phyloP scores from a whole-genome alignment of 2,888 invertebrate genomes.

The Clepsis dumicolana region DNA sequence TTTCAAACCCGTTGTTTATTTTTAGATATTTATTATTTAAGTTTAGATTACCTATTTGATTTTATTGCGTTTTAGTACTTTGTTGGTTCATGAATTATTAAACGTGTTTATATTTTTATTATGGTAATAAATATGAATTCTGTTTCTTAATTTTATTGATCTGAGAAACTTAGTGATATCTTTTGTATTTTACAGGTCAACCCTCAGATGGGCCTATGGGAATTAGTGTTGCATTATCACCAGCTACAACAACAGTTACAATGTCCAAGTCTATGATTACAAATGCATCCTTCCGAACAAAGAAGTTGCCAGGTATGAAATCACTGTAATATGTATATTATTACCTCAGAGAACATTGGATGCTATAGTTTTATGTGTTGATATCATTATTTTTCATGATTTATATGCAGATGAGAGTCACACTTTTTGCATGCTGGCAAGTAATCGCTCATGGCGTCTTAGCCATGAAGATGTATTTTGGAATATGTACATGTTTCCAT shows the following conservation, averaged over 20 bases:
- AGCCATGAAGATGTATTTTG: slow-evolving; percentile 58
- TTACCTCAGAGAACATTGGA: neutral
- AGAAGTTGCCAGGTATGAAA: slow-evolving; percentile 95
- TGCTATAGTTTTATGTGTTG: slow-evolving; percentile 10
- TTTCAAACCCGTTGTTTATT: too few species aligned
- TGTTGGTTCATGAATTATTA: too few species aligned
- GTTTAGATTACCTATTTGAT: too few species aligned
- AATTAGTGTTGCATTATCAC: slow-evolving; percentile 91
- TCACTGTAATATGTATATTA: neutral
- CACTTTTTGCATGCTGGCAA: slow-evolving; percentile 65
- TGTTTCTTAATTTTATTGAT: too few species aligned
- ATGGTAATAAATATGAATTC: slow-evolving; percentile 7
- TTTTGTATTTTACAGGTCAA: slow-evolving; percentile 85
- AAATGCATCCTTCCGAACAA: slow-evolving; percentile 98
- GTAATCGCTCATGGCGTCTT: slow-evolving; percentile 63
- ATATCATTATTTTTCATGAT: slow-evolving; percentile 50
- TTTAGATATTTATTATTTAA: too few species aligned
- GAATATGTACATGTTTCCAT: slow-evolving; percentile 53
- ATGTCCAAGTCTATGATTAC: slow-evolving; percentile 98
- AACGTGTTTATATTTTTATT: too few species aligned
- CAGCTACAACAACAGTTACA: slow-evolving; percentile 90
- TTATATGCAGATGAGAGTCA: slow-evolving; percentile 65
- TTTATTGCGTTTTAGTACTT: too few species aligned
- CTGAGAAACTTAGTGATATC: too few species aligned
- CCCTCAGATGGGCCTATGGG: slow-evolving; percentile 94